Evolutionary conservation across 2,888 invertebrate genomes (phyloP).

Genomic region (Elysia crispata): DNA sequence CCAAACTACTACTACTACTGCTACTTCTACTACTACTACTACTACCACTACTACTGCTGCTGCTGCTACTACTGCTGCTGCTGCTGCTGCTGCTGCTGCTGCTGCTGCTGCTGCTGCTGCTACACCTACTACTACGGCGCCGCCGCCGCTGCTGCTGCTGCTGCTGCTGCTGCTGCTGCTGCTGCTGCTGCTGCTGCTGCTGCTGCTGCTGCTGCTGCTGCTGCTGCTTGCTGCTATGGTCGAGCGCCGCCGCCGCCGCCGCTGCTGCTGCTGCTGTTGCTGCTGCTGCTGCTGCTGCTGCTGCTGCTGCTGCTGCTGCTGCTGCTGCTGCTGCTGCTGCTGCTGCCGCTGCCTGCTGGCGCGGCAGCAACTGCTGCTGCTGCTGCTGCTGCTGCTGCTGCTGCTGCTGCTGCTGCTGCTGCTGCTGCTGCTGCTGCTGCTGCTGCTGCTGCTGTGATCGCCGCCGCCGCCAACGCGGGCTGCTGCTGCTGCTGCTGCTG

Average conservation of each 20-base stretch:
- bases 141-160: neutral
- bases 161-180: neutral
- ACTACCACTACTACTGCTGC: neutral
- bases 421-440: neutral
- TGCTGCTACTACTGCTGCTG: neutral
- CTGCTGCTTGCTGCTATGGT: no score
- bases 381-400: neutral
- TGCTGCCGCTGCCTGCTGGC: no score
- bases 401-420: neutral
- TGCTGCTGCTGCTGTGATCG: neutral
- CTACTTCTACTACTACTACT: neutral
- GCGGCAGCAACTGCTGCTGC: conserved; percentile 9
- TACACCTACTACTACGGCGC: no score
- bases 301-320: conserved; percentile 19
- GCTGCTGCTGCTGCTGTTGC: conserved; percentile 22
- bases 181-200: neutral
- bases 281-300: neutral
- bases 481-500: no score
- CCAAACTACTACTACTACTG: neutral
- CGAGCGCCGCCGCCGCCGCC: neutral
- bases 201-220: no score
- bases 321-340: no score
- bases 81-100: conserved; percentile 16
- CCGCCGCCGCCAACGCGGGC: neutral
- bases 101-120: neutral